Evolutionary conservation across 2,113 vertebrate species (phyloP).

Genomic region (Harpagus bidentatus): DNA sequence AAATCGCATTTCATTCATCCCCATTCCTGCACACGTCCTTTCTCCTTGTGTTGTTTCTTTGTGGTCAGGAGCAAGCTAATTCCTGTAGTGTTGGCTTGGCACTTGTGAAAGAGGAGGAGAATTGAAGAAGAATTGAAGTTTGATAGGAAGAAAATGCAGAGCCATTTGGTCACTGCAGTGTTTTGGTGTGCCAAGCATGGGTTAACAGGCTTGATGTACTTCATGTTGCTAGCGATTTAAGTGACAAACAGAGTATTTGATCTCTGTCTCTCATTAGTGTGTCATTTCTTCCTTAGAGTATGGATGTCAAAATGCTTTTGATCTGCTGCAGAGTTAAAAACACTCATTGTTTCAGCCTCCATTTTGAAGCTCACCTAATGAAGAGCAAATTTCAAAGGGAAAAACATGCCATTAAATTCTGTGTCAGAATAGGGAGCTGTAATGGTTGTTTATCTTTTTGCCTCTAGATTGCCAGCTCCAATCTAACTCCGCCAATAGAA

Average conservation of each 20-base stretch:
- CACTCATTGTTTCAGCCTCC: background rate
- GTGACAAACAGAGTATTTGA: slow-evolving; percentile 4
- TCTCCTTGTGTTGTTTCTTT: background rate
- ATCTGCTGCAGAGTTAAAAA: background rate
- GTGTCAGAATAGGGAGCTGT: background rate
- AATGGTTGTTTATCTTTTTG: background rate
- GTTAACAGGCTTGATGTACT: background rate
- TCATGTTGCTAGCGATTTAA: background rate
- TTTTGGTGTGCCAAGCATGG: background rate
- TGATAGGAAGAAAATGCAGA: no score
- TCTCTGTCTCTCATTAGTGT: background rate
- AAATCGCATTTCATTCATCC: background rate
- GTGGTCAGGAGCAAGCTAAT: background rate
- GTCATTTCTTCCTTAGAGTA: background rate
- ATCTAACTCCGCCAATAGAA: background rate
- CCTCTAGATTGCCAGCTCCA: background rate
- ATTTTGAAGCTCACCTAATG: background rate
- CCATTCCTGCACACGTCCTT: background rate
- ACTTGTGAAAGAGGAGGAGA: background rate
- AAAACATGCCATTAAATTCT: background rate
- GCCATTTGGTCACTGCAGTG: background rate
- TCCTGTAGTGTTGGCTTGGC: background rate
- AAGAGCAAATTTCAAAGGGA: slow-evolving; percentile 7
- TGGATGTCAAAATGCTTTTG: background rate
- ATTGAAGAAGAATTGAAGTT: background rate